Percentiles rank a stretch among this genome's conserved stretches.
These are phyloP conservation scores for Alfaro cultratus DNA, from an alignment of 2,797 vertebrate species.

Conservation along the genomic window DNA sequence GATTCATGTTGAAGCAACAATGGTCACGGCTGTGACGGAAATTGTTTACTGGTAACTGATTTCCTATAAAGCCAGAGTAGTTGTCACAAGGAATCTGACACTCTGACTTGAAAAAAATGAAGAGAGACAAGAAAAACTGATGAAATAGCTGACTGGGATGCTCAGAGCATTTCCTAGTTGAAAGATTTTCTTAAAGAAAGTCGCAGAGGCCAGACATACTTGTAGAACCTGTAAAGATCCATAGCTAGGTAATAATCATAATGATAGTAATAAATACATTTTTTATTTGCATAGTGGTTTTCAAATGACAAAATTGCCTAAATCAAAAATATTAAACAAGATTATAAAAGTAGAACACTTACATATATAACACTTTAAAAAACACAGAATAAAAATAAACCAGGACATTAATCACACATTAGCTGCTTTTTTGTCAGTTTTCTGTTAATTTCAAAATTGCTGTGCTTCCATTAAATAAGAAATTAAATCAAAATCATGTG, in stretches of 20 bases:
- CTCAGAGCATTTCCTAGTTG: neutral
- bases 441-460: no score
- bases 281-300: neutral
- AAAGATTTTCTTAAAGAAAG: neutral
- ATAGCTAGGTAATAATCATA: neutral
- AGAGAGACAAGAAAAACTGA: neutral
- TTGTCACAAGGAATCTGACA: neutral
- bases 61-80: neutral
- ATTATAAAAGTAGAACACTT: neutral
- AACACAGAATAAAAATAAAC: neutral
- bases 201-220: neutral
- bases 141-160: neutral
- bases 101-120: neutral
- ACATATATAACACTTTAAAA: neutral
- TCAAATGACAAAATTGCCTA: neutral
- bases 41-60: neutral
- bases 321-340: neutral
- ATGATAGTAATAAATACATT: neutral
- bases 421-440: no score
- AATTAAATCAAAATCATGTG: no score
- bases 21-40: neutral
- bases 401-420: neutral
- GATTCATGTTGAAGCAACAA: neutral
- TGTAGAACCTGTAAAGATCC: neutral
- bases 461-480: no score